These are phyloP conservation scores for Struthio camelus DNA, from an alignment of 2,113 vertebrate species.

Conservation along the genomic window DNA sequence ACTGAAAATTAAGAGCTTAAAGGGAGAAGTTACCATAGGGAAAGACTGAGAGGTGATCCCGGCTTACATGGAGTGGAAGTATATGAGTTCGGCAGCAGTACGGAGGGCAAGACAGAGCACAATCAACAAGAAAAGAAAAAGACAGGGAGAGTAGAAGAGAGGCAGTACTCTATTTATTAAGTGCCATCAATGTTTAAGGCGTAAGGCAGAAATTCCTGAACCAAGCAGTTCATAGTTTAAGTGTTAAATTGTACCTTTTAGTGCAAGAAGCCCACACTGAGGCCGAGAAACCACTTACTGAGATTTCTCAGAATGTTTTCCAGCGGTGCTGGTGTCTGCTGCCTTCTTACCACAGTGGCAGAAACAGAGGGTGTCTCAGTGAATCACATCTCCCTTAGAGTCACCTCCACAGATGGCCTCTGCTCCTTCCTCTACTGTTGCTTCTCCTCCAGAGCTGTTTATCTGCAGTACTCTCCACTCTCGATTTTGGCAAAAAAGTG, in stretches of 20 bases:
- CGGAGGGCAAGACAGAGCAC: not conserved
- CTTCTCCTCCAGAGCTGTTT: not conserved
- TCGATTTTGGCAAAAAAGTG: not conserved
- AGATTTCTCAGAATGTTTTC: conserved; percentile 18
- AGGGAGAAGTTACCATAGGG: not conserved
- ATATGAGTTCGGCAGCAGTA: not conserved
- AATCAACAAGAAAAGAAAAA: not conserved
- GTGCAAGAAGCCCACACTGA: not conserved
- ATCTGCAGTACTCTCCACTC: not conserved
- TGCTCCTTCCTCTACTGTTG: not conserved
- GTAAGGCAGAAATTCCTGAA: conserved; percentile 24
- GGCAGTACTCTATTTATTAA: conserved; percentile 32
- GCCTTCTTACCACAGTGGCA: not conserved
- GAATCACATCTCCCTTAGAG: not conserved
- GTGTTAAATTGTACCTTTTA: conserved; percentile 43
- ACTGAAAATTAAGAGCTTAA: not conserved
- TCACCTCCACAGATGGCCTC: not conserved
- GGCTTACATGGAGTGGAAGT: not conserved
- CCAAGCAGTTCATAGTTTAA: conserved; percentile 21
- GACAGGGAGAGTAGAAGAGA: not conserved
- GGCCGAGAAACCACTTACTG: conserved; percentile 38
- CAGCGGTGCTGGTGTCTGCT: not conserved
- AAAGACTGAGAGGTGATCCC: not conserved
- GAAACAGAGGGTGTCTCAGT: not conserved
- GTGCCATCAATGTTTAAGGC: conserved; percentile 18